Evolutionary conservation across 2,797 vertebrate genomes (phyloP).

Genomic region (Enteromius afrohamiltoni): DNA sequence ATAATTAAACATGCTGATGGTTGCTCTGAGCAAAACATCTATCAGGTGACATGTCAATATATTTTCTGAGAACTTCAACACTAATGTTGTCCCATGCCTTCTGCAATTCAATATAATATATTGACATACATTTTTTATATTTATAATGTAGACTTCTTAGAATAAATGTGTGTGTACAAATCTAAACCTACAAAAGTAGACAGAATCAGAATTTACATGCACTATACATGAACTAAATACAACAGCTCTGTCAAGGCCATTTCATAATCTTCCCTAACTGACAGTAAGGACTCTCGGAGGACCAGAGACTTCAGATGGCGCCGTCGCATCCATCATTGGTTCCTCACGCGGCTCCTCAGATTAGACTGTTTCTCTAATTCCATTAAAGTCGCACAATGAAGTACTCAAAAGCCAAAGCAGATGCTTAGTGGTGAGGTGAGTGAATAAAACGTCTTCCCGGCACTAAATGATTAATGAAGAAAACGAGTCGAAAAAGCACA

Average conservation of each 20-base stretch:
- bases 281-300: not conserved
- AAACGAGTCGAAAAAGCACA: slow-evolving; percentile 10
- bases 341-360: not conserved
- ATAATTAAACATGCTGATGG: not conserved
- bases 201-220: not conserved
- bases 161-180: not conserved
- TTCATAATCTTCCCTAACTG: not conserved
- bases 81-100: not conserved
- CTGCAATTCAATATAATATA: not conserved
- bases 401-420: slow-evolving; percentile 30
- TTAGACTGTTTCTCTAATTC: slow-evolving; percentile 17
- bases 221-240: not conserved
- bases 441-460: slow-evolving; percentile 1
- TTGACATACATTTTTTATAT: too few relatives aligned
- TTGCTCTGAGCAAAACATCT: not conserved
- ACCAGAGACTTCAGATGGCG: not conserved
- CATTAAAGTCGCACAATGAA: slow-evolving; percentile 17
- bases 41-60: not conserved
- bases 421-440: not conserved
- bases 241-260: not conserved
- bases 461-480: slow-evolving; percentile 44
- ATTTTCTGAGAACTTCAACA: too few relatives aligned
- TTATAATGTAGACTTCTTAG: not conserved
- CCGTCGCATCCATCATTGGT: not conserved
- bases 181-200: not conserved